Evolutionary conservation across 2,113 vertebrate species (phyloP).

Genomic region (Donacobius atricapilla): DNA sequence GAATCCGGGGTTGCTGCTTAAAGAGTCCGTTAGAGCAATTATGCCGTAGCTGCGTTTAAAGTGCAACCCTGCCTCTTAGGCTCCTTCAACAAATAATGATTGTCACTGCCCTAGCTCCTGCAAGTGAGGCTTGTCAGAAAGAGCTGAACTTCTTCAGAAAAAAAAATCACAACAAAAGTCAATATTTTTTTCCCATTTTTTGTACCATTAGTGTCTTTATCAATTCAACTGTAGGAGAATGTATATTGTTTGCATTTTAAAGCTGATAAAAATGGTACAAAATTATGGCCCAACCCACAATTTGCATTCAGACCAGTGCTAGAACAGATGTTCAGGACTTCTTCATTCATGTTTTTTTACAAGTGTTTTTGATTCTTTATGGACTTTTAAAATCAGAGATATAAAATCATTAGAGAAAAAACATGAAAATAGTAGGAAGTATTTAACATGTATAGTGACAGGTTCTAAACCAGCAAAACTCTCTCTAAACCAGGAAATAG

Average conservation of each 20-base stretch:
- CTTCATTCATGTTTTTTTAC: background rate
- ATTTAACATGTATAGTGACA: background rate
- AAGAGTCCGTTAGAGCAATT: conserved; percentile 22
- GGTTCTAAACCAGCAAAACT: background rate
- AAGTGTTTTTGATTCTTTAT: background rate
- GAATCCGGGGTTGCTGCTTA: background rate
- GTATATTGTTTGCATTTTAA: background rate
- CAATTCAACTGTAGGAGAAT: background rate
- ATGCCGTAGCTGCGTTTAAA: background rate
- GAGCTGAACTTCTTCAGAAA: background rate
- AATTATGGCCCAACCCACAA: background rate
- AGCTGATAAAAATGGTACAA: background rate
- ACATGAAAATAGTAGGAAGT: background rate
- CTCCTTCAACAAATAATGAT: background rate
- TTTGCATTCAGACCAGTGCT: background rate
- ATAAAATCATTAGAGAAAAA: background rate
- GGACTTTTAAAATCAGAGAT: background rate
- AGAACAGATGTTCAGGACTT: background rate
- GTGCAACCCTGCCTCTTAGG: background rate
- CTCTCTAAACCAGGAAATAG: background rate
- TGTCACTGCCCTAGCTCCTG: background rate
- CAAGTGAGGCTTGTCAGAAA: background rate
- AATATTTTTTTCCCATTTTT: background rate
- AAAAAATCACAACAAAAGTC: background rate
- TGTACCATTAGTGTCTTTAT: background rate